phyloP scores from a whole-genome alignment of 2,888 invertebrate species.

The Gastrophysa polygoni region DNA sequence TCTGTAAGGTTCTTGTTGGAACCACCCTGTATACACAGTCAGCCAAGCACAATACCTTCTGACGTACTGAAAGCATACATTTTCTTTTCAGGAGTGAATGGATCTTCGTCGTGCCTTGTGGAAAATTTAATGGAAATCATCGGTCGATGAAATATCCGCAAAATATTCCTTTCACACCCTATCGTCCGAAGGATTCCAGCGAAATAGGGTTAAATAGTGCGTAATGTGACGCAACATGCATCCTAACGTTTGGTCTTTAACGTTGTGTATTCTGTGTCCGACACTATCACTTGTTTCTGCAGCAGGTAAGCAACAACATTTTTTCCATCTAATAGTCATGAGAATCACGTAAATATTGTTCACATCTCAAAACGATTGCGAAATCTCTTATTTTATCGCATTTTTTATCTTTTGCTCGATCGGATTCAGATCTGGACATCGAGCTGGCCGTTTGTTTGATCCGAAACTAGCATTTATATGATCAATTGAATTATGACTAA shows the following conservation, averaged over 20 bases:
- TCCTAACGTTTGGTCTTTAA: conserved; percentile 21
- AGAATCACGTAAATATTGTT: too few relatives aligned
- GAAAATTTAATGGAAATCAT: conserved; percentile 13
- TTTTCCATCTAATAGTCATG: too few relatives aligned
- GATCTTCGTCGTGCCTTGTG: neutral
- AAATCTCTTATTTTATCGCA: too few relatives aligned
- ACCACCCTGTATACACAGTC: neutral
- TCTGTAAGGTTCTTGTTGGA: neutral
- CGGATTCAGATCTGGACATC: too few relatives aligned
- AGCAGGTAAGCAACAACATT: conserved; percentile 16
- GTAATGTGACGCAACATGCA: conserved; percentile 19
- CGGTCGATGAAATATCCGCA: conserved; percentile 28
- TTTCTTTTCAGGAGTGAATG: conserved; percentile 13
- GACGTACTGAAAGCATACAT: conserved; percentile 19
- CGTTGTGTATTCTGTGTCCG: conserved; percentile 23
- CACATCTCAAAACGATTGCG: too few relatives aligned
- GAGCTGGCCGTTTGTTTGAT: too few relatives aligned
- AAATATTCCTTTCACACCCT: conserved; percentile 21
- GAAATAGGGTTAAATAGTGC: conserved; percentile 12
- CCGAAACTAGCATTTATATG: too few relatives aligned
- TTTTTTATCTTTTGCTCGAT: too few relatives aligned
- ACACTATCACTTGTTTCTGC: conserved; percentile 12
- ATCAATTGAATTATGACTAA: too few relatives aligned
- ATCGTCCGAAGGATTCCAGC: too few relatives aligned
- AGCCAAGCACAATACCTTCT: conserved; percentile 15